A percentile compares a stretch with the other conserved stretches of the same genome.
Evolutionary conservation across 2,888 invertebrate species (phyloP).

Genomic region (Petrolisthes manimaculis): DNA sequence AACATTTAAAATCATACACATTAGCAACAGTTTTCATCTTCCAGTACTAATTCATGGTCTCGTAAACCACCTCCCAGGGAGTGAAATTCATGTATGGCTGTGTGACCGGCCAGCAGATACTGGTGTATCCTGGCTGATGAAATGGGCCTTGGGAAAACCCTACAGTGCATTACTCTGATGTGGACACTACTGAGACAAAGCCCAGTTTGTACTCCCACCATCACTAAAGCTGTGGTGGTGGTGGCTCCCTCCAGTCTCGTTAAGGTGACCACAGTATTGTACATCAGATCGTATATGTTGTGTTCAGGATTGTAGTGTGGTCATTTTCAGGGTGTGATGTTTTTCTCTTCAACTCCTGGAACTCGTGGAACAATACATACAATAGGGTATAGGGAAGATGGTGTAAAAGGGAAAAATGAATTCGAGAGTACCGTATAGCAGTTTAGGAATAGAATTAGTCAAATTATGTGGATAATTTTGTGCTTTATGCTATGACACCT

Average conservation of each 20-base stretch:
- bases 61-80: constrained; percentile 74
- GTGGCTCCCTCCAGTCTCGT: constrained; percentile 98
- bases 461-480: background rate
- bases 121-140: too few species aligned
- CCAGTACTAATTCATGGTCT: background rate
- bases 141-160: constrained; percentile 98
- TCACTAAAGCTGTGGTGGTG: constrained; percentile 93
- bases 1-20: background rate
- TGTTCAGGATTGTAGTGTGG: too few species aligned
- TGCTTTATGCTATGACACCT: background rate
- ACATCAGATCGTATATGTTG: background rate
- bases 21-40: background rate
- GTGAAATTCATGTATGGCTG: constrained; percentile 99
- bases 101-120: constrained; percentile 91
- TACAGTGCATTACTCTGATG: constrained; percentile 95
- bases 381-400: too few species aligned
- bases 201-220: constrained; percentile 88
- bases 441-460: background rate
- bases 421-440: background rate
- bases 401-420: background rate
- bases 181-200: constrained; percentile 96
- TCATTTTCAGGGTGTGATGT: too few species aligned
- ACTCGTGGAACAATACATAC: too few species aligned
- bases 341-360: too few species aligned
- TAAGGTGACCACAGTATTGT: constrained; percentile 74